Base-by-base conservation (phyloP, 1,140 invertebrate genomes). In the Cyclargus thomasi region DNA sequence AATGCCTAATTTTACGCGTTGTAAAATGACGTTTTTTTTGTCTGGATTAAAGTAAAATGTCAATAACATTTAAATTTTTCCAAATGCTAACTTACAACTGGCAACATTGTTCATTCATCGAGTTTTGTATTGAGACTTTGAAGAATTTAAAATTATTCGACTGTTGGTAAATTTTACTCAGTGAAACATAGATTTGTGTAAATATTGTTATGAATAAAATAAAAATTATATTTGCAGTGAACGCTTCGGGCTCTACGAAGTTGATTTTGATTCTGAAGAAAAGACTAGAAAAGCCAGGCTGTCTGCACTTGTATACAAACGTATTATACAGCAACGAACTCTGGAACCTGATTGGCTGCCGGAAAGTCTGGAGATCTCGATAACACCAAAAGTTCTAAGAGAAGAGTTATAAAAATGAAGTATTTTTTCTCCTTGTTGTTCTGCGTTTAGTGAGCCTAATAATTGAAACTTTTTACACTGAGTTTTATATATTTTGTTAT, bases 221-320 rank as follows among this genome's bases (percentile, higher is more conserved):
- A 3, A 29, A 29, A 29, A 3, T 29, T 77, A 75, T 57, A 70
- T 65, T 67, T 67, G 17, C 55, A 91, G 93, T 76, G 92, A 91
- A 20, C 91, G 74, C 55, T 81, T 83, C 47, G 81, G 81, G 16
- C 74, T 96, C 0, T 93, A 94, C 71, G 88, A 93, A 21, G 94
- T 97, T 0, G 92, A 96, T 77, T 96, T 96, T 73, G 90, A 81
- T 2, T 90, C 93, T 65, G 91, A 93, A 0, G 82, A 92, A 2
- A 91, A 93, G 70, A 91, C 91, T 0, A 92, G 95, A 69, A 94
- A 91, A 1, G 92, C 93, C 0, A 95, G 96, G 78, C 83, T 92
- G 17, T 96, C 96, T 1, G 92, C 93, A 0, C 72, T 92, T 6
- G 93, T 93, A 64, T 93, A 92, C 69, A 90, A 90, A 59, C 72